Conservation (phyloP, 2,113 vertebrate species). For the Bombycilla garrulus region DNA sequence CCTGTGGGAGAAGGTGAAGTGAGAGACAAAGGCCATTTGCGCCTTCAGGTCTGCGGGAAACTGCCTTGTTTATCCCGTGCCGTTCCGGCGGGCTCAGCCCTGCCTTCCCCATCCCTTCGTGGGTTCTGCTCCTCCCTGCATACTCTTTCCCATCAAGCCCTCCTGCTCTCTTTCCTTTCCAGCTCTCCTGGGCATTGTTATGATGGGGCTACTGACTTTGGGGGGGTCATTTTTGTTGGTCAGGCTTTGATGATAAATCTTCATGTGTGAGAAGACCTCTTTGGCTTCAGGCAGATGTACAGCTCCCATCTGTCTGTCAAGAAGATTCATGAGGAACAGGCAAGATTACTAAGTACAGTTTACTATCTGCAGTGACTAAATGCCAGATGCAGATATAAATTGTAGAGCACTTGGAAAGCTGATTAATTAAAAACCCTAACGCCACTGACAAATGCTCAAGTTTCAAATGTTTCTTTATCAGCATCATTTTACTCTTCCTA, state of each 20-base stretch:
- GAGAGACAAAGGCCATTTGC: constrained; percentile 3
- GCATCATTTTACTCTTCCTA: not conserved
- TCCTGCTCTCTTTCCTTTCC: not conserved
- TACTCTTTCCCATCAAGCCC: not conserved
- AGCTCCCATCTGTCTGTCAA: not conserved
- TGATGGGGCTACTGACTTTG: not conserved
- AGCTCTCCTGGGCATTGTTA: not conserved
- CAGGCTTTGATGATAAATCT: not conserved
- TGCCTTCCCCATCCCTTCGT: not conserved
- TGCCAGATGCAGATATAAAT: not conserved
- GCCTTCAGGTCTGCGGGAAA: not conserved
- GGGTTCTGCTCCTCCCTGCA: not conserved
- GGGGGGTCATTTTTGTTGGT: not conserved
- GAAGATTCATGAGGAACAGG: constrained; percentile 6
- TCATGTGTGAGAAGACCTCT: not conserved
- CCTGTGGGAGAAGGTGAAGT: not conserved
- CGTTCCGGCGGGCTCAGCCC: not conserved
- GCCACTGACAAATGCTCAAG: not conserved
- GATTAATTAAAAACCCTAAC: constrained; percentile 1
- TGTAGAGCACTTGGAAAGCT: not conserved
- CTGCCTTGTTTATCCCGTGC: not conserved
- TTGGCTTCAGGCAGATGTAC: not conserved
- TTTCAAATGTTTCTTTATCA: not conserved
- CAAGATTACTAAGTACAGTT: constrained; percentile 7
- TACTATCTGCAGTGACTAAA: constrained; percentile 9